A percentile compares a stretch with the other conserved stretches of the same genome.
phyloP scores from a whole-genome alignment of 2,888 invertebrate species.

The Zygogramma bicolorata region DNA sequence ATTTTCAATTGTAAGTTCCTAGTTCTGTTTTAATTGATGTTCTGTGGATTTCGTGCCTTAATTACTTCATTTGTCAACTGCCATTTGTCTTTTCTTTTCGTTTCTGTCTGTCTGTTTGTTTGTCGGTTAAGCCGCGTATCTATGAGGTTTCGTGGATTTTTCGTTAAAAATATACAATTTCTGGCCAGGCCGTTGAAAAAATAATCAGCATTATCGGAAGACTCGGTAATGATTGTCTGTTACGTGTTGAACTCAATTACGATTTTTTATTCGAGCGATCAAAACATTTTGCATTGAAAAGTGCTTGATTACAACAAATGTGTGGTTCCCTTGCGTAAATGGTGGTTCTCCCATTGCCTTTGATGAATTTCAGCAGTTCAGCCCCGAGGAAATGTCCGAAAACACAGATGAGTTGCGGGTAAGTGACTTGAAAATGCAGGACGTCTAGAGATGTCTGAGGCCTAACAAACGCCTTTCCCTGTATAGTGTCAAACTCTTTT shows the following conservation, averaged over 20 bases:
- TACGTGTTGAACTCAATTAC: not conserved
- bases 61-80: not conserved
- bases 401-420: slow-evolving; percentile 66
- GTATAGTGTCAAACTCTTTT: not conserved
- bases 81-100: no score
- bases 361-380: slow-evolving; percentile 40
- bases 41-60: not conserved
- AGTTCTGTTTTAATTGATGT: not conserved
- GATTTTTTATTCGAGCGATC: not conserved
- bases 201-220: not conserved
- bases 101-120: not conserved
- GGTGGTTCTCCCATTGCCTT: slow-evolving; percentile 48
- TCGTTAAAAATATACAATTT: not conserved
- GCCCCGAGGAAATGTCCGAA: slow-evolving; percentile 64
- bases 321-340: slow-evolving; percentile 45
- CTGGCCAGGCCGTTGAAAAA: not conserved
- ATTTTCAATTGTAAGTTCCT: not conserved
- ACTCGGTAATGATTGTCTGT: not conserved
- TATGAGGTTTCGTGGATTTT: not conserved
- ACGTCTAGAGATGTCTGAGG: not conserved
- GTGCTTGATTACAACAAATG: not conserved
- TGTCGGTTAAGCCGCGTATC: not conserved
- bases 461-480: not conserved
- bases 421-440: slow-evolving; percentile 37
- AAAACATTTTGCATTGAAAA: not conserved